These are phyloP conservation scores for Anseranas semipalmata DNA, from an alignment of 2,113 vertebrate genomes.

Conservation along the genomic window DNA sequence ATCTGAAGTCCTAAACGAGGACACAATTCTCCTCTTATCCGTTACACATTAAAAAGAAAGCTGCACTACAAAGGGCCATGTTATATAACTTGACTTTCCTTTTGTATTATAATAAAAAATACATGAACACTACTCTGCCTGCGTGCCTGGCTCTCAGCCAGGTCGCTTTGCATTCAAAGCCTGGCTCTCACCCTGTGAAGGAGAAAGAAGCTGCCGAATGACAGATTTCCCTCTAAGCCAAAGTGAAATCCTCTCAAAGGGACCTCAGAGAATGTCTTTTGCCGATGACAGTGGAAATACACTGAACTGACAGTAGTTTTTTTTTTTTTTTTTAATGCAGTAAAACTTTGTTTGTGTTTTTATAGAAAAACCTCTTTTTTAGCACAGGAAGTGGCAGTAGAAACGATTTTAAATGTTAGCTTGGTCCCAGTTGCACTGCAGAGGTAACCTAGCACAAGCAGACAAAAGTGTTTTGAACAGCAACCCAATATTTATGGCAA, in stretches of 20 bases:
- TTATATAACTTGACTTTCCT: not conserved
- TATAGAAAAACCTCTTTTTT: not conserved
- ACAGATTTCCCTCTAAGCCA: slow-evolving; percentile 19
- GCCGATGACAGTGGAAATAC: not conserved
- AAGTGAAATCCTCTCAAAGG: not conserved
- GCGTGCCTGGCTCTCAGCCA: slow-evolving; percentile 16
- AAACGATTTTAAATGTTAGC: not conserved
- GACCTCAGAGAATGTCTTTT: not conserved
- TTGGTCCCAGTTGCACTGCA: not conserved
- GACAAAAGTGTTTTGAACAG: not conserved
- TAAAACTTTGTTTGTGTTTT: not conserved
- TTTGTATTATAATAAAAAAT: slow-evolving; percentile 52
- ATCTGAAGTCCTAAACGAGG: not conserved
- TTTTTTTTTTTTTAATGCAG: not conserved
- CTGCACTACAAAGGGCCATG: slow-evolving; percentile 3
- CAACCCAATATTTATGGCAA: slow-evolving; percentile 38
- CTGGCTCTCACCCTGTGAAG: not conserved
- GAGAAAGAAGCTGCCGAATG: not conserved
- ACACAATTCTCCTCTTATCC: not conserved
- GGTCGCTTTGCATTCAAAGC: not conserved
- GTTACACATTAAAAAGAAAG: not conserved
- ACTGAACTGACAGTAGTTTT: not conserved
- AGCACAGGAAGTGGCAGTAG: not conserved
- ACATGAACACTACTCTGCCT: slow-evolving; percentile 20
- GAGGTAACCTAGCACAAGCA: not conserved